These are phyloP conservation scores for Zaprionus tsacasi DNA, from an alignment of 1,140 invertebrate species.

Conservation along the genomic window DNA sequence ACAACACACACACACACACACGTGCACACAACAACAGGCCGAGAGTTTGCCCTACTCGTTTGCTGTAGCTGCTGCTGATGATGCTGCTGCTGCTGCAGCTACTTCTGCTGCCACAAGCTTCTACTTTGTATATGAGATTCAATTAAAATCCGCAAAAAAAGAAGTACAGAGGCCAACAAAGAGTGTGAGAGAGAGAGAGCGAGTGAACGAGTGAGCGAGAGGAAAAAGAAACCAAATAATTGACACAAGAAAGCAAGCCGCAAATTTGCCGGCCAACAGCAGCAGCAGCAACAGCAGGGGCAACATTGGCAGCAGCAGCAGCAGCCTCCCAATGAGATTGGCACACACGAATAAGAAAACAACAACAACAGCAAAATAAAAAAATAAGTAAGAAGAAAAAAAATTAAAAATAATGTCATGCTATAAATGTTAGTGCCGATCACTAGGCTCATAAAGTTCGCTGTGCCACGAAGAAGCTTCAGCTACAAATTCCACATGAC, in stretches of 20 bases:
- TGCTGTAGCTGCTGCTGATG: slow-evolving; percentile 37
- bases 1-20: slow-evolving; percentile 39
- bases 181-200: background rate
- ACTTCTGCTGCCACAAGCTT: slow-evolving; percentile 33
- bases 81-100: slow-evolving; percentile 25
- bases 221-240: slow-evolving; percentile 75
- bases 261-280: slow-evolving; percentile 62
- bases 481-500: slow-evolving; percentile 9
- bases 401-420: slow-evolving; percentile 63
- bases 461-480: background rate
- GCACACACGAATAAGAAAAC: slow-evolving; percentile 37
- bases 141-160: slow-evolving; percentile 68
- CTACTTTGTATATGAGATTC: slow-evolving; percentile 80
- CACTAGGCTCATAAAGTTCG: slow-evolving; percentile 68
- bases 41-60: slow-evolving; percentile 48
- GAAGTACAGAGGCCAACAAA: slow-evolving; percentile 14
- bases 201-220: background rate
- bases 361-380: slow-evolving; percentile 15
- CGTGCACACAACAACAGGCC: background rate
- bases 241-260: slow-evolving; percentile 80
- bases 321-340: slow-evolving; percentile 12
- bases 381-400: slow-evolving; percentile 23
- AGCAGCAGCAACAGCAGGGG: background rate
- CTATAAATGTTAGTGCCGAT: slow-evolving; percentile 72
- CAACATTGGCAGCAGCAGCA: background rate